Evolutionary conservation across 2,888 invertebrate genomes (phyloP).

Genomic region (Noctua janthe): DNA sequence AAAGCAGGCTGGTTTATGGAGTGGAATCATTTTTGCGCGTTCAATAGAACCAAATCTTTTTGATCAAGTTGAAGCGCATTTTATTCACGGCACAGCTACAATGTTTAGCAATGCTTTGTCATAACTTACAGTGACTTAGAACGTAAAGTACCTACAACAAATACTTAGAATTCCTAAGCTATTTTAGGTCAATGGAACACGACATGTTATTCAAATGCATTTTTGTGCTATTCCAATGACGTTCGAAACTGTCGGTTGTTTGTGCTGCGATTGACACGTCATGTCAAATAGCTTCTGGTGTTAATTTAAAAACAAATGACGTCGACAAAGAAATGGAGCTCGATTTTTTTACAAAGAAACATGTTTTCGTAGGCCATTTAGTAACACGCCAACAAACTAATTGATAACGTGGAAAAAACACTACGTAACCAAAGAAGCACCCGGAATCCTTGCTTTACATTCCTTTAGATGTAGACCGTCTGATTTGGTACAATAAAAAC

Average conservation of each 20-base stretch:
- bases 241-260: conserved; percentile 22
- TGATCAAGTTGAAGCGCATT: conserved; percentile 35
- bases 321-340: conserved; percentile 9
- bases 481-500: conserved; percentile 66
- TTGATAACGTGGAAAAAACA: conserved; percentile 36
- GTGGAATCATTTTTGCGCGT: conserved; percentile 35
- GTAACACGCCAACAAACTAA: conserved; percentile 26
- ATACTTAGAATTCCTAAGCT: conserved; percentile 46
- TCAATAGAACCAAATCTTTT: conserved; percentile 29
- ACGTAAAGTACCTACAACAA: conserved; percentile 18
- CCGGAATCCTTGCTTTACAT: conserved; percentile 47
- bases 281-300: neutral
- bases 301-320: conserved; percentile 19
- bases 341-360: neutral
- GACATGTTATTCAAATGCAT: conserved; percentile 52
- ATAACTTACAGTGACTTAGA: conserved; percentile 34
- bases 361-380: neutral
- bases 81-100: conserved; percentile 32
- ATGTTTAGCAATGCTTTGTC: conserved; percentile 18
- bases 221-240: conserved; percentile 36
- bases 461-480: conserved; percentile 50
- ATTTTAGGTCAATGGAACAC: conserved; percentile 53
- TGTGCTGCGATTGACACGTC: neutral
- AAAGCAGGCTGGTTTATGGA: conserved; percentile 22
- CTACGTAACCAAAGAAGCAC: conserved; percentile 47